Evolutionary conservation across 1,140 invertebrate genomes (phyloP).

Genomic region (Zaprionus ghesquierei): DNA sequence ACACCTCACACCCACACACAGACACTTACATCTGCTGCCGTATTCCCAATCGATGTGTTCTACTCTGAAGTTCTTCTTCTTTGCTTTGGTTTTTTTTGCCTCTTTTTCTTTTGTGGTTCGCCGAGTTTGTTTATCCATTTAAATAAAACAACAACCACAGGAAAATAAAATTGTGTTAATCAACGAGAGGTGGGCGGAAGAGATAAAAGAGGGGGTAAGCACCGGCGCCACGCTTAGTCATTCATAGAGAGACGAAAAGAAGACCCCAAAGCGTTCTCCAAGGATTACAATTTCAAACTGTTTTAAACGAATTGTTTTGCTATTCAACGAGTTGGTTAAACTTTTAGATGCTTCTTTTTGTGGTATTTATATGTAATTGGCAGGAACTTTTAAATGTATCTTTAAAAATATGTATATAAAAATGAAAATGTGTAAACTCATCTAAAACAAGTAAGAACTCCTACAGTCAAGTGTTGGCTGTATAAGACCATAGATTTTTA

Average conservation of each 20-base stretch:
- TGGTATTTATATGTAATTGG: neutral
- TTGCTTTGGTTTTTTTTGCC: neutral
- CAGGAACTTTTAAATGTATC: neutral
- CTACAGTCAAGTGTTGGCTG: too few species aligned
- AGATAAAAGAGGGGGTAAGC: neutral
- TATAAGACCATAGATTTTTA: too few species aligned
- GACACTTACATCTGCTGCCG: slow-evolving; percentile 16
- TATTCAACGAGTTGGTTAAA: neutral
- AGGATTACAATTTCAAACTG: neutral
- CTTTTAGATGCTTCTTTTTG: neutral
- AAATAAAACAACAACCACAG: slow-evolving; percentile 50
- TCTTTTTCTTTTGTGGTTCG: slow-evolving; percentile 56
- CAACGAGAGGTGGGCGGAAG: slow-evolving; percentile 31
- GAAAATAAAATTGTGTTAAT: slow-evolving; percentile 66
- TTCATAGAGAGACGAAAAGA: slow-evolving; percentile 26
- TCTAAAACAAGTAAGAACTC: too few species aligned
- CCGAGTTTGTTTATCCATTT: slow-evolving; percentile 69
- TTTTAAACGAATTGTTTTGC: neutral
- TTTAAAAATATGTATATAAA: too few species aligned
- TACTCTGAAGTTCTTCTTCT: slow-evolving; percentile 2
- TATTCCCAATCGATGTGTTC: slow-evolving; percentile 61
- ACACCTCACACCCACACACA: neutral
- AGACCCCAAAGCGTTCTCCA: neutral
- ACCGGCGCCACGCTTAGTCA: slow-evolving; percentile 59
- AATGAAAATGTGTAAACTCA: too few species aligned